Base-by-base conservation (phyloP, 2,888 invertebrate species). In the Mongoloraphidia duomilia region DNA sequence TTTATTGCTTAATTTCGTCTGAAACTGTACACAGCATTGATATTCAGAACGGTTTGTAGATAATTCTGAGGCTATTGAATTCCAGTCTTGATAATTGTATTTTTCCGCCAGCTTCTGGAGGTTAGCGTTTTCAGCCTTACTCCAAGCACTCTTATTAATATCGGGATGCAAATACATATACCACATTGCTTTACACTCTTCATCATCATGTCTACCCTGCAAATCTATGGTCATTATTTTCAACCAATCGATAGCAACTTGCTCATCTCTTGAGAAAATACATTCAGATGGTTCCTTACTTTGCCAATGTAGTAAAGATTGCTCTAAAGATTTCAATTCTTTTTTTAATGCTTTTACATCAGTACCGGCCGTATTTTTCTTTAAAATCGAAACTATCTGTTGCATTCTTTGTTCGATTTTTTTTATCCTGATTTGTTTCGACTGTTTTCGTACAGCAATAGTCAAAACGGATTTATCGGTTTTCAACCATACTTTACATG, bases 101-200 rank as follows among this genome's bases (percentile, higher is more conserved):
- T 60, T 57, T 42, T 63, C 59, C 0, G 63, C 75, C 0, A 71
- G 56, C 8, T 54, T 43, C 12, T 65, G 56, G 14, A 81, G 57
- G 33, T 60, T 57, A 0, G 57, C 51, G 48, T 76, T 72, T 61
- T 82, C 82, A 10, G 65, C 61, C 1, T 56, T 53, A 1, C 67
- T 68, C 79, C 80, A 82, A 8, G 60, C 57, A 2, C 56, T 57
- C 43, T 77, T 84, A 53, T 78, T 84, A 12, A 85, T 71, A 12
- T 71, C 63, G 0, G 86, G 85, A 61, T 82, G 80, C 43, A 85
- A 62, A 58, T 77, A 82, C 17, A 80, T 69, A 50, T 77, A 75
- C 87, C 87, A 88, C 60, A 85, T 75, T 0, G 80, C 72, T 56
- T 73, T 66, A 60, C 84, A 86, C 59, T 83, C 83, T 9, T 69